Base-by-base conservation (phyloP, 2,113 vertebrate genomes). In the Oncorhynchus kisutch region DNA sequence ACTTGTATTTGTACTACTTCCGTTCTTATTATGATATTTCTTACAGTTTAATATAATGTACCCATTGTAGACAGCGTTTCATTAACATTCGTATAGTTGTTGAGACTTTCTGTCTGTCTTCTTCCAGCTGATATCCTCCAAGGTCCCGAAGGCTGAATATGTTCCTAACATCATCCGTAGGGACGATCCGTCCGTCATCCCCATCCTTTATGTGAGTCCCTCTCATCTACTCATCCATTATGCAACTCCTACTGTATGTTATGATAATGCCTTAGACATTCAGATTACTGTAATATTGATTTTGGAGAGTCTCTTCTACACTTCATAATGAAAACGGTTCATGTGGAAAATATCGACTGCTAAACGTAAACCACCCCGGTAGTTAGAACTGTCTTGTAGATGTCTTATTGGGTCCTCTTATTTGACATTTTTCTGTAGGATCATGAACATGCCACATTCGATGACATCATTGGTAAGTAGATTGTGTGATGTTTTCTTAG, bases 91-190 rank as follows among this genome's bases (percentile, higher is more conserved):
- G 39, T 12, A 12, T 62, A 62, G 65, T 25, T 3, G 16, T 22
- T 62, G 16, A 67, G 24, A 27, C 65, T 65, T 5, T 57, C 8
- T 45, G 9, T 45, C 39, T 60, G 31, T 24, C 34, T 7, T 72
- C 3, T 54, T 27, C 18, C 88, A 99, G 97, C 95, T 99, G 76
- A 97, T 99, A 88, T 99, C 97, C 81, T 99, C 97, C 88, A 99
- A 99, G 90, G 97, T 99, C 57, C 97, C 97, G 39, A 97, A 96
- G 91, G 97, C 97, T 0, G 97, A 99, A 85, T 98, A 99, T 78
- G 94, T 99, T 80, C 97, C 97, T 0, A 97, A 96, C 72, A 97
- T 99, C 82, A 97, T 98, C 83, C 95, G 97, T 75, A 91, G 95
- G 79, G 95, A 96, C 1, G 97, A 99, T 84, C 92, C 95, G 1